A percentile compares a stretch with the other conserved stretches of the same genome.
Evolutionary conservation across 2,797 vertebrate genomes (phyloP).

Genomic region (Synaphobranchus kaupii): DNA sequence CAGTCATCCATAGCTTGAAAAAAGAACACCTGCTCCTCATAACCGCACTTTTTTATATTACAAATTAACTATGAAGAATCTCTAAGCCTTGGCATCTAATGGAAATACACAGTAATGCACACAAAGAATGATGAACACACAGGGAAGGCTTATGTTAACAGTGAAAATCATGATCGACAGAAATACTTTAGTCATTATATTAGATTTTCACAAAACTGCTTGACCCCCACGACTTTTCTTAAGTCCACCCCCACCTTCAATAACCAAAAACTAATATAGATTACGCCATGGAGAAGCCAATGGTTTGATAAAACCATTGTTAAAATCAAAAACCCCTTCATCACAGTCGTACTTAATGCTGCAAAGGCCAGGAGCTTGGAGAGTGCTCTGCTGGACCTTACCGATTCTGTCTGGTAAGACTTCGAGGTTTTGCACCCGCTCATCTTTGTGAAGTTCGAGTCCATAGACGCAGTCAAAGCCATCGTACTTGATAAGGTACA

Average conservation of each 20-base stretch:
- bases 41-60: neutral
- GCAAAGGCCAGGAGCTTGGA: neutral
- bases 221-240: neutral
- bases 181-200: neutral
- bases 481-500: constrained; percentile 96
- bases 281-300: neutral
- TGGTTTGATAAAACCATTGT: neutral
- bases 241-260: neutral
- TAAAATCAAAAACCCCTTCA: neutral
- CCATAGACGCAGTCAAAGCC: constrained; percentile 96
- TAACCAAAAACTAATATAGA: neutral
- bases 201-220: neutral
- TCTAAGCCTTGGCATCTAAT: neutral
- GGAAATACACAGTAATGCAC: neutral
- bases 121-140: neutral
- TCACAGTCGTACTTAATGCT: neutral
- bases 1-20: neutral
- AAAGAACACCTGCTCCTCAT: neutral
- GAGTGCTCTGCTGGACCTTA: constrained; percentile 58
- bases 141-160: neutral
- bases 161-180: neutral
- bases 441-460: constrained; percentile 95
- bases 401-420: constrained; percentile 92
- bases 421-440: constrained; percentile 91
- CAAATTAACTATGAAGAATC: neutral